Evolutionary conservation across 2,888 invertebrate genomes (phyloP).

Genomic region (Euzetes globulus): DNA sequence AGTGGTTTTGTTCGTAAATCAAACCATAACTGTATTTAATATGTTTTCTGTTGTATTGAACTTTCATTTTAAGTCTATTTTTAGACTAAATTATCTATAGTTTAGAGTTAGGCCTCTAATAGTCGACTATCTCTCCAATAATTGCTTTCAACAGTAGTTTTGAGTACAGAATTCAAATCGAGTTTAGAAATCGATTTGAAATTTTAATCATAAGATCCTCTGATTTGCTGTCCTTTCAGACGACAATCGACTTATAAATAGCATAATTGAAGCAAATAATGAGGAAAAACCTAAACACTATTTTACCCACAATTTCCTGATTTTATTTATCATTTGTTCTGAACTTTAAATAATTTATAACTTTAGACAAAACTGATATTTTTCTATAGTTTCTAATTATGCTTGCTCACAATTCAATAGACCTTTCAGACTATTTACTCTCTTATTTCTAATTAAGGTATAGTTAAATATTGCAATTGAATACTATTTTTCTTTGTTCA

Average conservation of each 20-base stretch:
- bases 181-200: not conserved
- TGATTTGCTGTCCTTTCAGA: not conserved
- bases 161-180: not conserved
- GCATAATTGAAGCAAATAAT: conserved; percentile 5
- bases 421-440: not conserved
- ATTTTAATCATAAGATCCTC: not conserved
- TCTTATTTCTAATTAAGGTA: not conserved
- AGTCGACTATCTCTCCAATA: not conserved
- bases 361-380: not conserved
- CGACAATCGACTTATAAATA: conserved; percentile 12
- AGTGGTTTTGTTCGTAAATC: not conserved
- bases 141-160: not conserved
- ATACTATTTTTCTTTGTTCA: not conserved
- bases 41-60: not conserved
- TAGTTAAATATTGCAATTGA: not conserved
- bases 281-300: not conserved
- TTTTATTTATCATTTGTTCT: not conserved
- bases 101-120: not conserved
- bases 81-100: not conserved
- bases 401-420: too few species aligned
- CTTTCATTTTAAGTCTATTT: not conserved
- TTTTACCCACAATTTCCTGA: not conserved
- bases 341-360: not conserved
- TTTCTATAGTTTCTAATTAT: not conserved
- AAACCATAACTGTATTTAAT: not conserved